Base-by-base conservation (phyloP, 2,113 vertebrate species). In the Acanthochromis polyacanthus region DNA sequence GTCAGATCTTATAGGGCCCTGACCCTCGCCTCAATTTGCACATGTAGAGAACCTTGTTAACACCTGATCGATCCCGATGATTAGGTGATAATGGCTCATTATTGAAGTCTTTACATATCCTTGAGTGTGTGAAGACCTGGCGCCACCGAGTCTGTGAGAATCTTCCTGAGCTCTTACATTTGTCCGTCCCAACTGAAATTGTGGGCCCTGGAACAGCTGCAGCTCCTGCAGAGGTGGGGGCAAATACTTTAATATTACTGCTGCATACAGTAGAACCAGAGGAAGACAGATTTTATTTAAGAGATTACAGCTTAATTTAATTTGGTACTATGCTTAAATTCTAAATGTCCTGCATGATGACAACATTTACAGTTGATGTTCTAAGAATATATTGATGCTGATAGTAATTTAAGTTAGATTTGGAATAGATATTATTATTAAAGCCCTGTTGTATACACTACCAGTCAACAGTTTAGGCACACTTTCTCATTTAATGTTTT, bases 71-170 rank as follows among this genome's bases (percentile, higher is more conserved):
- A 93, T 91, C 88, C 82, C 81, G 69, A 91, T 94, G 94, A 95
- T 95, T 93, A 90, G 88, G 57, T 82, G 72, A 93, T 95, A 95
- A 95, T 95, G 90, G 91, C 86, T 93, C 93, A 86, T 94, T 94
- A 93, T 87, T 93, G 91, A 93, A 92, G 92, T 92, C 89, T 93
- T 93, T 89, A 93, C 91, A 93, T 92, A 92, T 95, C 92, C 93
- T 93, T 91, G 91, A 93, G 85, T 90, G 93, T 94, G 94, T 91
- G 93, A 93, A 92, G 83, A 85, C 82, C 89, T 92, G 95, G 95
- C 94, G 94, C 94, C 94, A 19, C 67, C 32, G 82, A 89, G 94
- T 94, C 95, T 95, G 90, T 82, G 90, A 90, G 90, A 93, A 91
- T 45, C 70, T 71, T 45, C 56, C 75, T 78, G 66, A 83, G 80